phyloP scores from a whole-genome alignment of 2,113 vertebrate genomes.

The Mus musculus region DNA sequence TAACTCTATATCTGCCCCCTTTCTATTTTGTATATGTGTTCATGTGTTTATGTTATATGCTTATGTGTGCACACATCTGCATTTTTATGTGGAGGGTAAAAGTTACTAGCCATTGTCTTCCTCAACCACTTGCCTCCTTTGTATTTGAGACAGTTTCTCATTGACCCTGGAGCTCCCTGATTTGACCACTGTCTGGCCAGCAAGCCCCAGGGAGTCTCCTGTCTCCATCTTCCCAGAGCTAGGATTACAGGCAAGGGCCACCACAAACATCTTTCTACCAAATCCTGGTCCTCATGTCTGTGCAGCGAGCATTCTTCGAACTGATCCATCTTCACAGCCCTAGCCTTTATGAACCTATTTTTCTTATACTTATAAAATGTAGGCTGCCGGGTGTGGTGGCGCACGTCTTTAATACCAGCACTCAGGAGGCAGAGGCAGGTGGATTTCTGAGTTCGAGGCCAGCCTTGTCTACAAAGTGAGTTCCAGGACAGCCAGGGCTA shows the following conservation, averaged over 20 bases:
- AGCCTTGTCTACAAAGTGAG: too few species aligned
- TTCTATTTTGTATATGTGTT: background rate
- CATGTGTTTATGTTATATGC: background rate
- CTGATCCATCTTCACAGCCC: background rate
- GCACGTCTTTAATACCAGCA: too few species aligned
- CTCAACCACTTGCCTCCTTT: background rate
- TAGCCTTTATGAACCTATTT: conserved; percentile 1
- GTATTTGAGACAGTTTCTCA: background rate
- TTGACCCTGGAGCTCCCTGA: background rate
- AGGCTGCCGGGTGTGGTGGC: background rate
- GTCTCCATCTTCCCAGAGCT: background rate
- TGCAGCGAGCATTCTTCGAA: background rate
- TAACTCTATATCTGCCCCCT: background rate
- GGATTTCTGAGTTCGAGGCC: too few species aligned
- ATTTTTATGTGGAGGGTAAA: background rate
- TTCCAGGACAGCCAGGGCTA: too few species aligned
- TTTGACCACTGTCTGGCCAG: background rate
- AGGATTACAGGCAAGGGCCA: background rate
- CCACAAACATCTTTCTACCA: background rate
- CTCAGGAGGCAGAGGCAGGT: too few species aligned
- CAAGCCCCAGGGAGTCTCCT: background rate
- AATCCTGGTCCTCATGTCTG: background rate
- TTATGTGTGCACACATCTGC: background rate
- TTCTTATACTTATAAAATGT: background rate
- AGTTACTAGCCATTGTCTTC: background rate